These are phyloP conservation scores for Erpornis zantholeuca DNA, from an alignment of 2,113 vertebrate genomes.

Conservation along the genomic window DNA sequence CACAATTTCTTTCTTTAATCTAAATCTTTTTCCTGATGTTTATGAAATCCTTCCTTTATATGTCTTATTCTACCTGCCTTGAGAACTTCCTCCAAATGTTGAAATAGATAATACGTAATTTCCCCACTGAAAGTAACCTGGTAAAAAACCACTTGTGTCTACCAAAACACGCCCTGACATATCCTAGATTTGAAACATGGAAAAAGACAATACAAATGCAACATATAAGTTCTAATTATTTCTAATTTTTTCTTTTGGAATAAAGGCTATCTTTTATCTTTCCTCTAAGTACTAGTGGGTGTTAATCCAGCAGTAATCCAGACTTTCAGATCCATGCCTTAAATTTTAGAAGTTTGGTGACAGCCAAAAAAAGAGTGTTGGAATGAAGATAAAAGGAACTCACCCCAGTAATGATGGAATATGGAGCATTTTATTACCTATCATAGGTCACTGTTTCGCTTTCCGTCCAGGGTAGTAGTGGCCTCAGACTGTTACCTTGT, in stretches of 20 bases:
- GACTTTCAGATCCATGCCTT: background rate
- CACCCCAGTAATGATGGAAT: background rate
- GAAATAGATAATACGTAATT: background rate
- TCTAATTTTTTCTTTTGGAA: background rate
- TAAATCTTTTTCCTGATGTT: background rate
- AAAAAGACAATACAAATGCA: background rate
- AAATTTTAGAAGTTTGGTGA: background rate
- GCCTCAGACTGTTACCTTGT: background rate
- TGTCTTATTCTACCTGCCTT: background rate
- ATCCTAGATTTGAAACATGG: background rate
- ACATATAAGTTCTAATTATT: background rate
- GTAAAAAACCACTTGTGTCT: background rate
- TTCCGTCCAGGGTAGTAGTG: background rate
- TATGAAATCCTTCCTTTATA: background rate
- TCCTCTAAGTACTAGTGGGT: background rate
- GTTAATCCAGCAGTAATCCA: background rate
- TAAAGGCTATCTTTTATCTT: background rate
- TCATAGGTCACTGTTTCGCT: background rate
- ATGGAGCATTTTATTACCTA: slow-evolving; percentile 7
- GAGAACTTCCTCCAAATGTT: background rate
- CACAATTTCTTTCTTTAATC: background rate
- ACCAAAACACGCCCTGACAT: background rate
- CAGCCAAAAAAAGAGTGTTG: background rate
- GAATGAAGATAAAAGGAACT: background rate
- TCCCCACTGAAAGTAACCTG: background rate